Conservation (phyloP, 2,113 vertebrate genomes). For the Butorides virescens region DNA sequence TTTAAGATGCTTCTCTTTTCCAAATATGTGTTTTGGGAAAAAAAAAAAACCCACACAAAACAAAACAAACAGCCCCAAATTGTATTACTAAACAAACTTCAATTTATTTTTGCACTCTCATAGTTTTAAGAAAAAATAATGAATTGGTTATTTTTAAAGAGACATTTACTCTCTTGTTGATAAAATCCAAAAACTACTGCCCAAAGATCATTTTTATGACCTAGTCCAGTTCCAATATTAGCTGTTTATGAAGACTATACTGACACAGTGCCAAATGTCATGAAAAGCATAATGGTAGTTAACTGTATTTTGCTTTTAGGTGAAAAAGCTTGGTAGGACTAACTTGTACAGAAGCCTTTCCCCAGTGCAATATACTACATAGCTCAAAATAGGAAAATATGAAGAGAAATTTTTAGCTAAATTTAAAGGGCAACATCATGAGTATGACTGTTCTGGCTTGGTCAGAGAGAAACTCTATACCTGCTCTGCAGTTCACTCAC, state of each 20-base stretch:
- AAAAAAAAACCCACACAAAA: neutral
- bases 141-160: neutral
- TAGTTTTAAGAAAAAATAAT: neutral
- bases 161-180: neutral
- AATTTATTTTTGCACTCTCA: neutral
- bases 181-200: neutral
- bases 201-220: neutral
- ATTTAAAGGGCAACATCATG: neutral
- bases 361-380: neutral
- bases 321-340: neutral
- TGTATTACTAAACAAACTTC: neutral
- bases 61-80: neutral
- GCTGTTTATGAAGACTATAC: neutral
- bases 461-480: constrained; percentile 51
- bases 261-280: neutral
- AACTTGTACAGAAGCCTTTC: neutral
- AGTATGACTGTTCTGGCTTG: neutral
- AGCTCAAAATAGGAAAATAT: neutral
- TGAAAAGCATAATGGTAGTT: neutral
- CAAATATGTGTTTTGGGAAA: neutral
- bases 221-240: neutral
- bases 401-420: neutral
- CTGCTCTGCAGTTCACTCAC: constrained; percentile 67
- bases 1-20: neutral
- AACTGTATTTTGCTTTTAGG: constrained; percentile 10